These are phyloP conservation scores for Parnassius glacialis DNA, from an alignment of 2,888 invertebrate genomes.

Conservation along the genomic window DNA sequence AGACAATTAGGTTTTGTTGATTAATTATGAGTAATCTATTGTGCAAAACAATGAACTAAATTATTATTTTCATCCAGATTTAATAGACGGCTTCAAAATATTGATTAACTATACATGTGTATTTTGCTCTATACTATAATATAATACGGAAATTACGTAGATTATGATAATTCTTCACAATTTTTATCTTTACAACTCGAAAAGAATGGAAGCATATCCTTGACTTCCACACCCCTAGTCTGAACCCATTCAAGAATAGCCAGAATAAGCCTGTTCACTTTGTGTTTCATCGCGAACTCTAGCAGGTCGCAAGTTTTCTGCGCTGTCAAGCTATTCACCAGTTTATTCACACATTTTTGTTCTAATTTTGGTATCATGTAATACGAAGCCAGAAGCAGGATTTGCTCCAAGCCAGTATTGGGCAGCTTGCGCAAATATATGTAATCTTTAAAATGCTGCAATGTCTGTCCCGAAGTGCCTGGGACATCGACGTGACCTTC, in stretches of 20 bases:
- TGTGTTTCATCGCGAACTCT: slow-evolving; percentile 50
- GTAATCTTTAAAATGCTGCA: slow-evolving; percentile 50
- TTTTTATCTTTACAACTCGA: background rate
- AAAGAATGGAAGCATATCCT: slow-evolving; percentile 41
- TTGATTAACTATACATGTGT: too few species aligned
- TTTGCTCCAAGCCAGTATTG: slow-evolving; percentile 42
- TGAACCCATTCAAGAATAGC: slow-evolving; percentile 48
- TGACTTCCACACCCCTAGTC: slow-evolving; percentile 37
- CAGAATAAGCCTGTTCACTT: slow-evolving; percentile 41
- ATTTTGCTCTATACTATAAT: too few species aligned
- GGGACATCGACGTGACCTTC: slow-evolving; percentile 47
- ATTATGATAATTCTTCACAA: too few species aligned
- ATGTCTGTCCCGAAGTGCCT: slow-evolving; percentile 42
- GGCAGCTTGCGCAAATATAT: slow-evolving; percentile 49
- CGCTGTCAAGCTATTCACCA: slow-evolving; percentile 38
- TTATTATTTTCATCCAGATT: too few species aligned
- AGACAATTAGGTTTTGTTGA: too few species aligned
- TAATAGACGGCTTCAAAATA: too few species aligned
- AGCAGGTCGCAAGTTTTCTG: slow-evolving; percentile 41
- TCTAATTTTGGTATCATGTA: slow-evolving; percentile 56
- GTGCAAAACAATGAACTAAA: too few species aligned
- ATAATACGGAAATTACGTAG: too few species aligned
- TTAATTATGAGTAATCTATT: too few species aligned
- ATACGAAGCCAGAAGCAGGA: slow-evolving; percentile 46
- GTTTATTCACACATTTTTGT: slow-evolving; percentile 45